phyloP scores from a whole-genome alignment of 2,888 invertebrate species.

The Harpalus rufipes region DNA sequence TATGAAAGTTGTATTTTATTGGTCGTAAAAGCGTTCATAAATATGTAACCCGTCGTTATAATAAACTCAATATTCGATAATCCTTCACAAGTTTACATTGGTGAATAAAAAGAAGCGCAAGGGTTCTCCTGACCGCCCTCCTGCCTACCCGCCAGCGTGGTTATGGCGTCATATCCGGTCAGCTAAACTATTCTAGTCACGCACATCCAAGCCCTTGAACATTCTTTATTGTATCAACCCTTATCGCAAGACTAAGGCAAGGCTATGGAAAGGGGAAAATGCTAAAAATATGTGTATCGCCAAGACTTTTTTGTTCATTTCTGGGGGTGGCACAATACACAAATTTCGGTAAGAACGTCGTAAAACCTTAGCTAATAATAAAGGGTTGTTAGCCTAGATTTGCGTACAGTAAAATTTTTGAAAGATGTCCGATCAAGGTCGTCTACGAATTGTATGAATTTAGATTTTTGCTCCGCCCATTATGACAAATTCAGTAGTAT shows the following conservation, averaged over 20 bases:
- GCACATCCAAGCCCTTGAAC: slow-evolving; percentile 71
- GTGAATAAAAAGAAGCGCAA: not conserved
- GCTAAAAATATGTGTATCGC: not conserved
- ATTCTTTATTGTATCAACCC: slow-evolving; percentile 74
- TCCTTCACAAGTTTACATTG: not conserved
- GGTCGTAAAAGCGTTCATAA: not conserved
- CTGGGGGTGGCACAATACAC: not conserved
- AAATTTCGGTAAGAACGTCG: too few species aligned
- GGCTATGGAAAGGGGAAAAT: not conserved
- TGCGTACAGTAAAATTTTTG: too few species aligned
- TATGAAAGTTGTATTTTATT: not conserved
- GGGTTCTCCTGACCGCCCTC: not conserved
- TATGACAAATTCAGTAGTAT: too few species aligned
- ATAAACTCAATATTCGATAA: not conserved
- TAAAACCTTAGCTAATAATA: too few species aligned
- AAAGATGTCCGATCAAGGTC: too few species aligned
- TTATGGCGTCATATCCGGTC: slow-evolving; percentile 68
- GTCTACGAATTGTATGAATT: too few species aligned
- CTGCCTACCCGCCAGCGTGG: not conserved
- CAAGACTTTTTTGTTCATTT: not conserved
- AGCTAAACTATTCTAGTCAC: slow-evolving; percentile 71
- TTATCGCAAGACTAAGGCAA: not conserved
- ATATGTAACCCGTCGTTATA: not conserved
- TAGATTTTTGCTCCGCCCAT: too few species aligned
- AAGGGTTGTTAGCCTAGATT: too few species aligned